Evolutionary conservation across 2,888 invertebrate species (phyloP).

Genomic region (Tetramorium bicarinatum): DNA sequence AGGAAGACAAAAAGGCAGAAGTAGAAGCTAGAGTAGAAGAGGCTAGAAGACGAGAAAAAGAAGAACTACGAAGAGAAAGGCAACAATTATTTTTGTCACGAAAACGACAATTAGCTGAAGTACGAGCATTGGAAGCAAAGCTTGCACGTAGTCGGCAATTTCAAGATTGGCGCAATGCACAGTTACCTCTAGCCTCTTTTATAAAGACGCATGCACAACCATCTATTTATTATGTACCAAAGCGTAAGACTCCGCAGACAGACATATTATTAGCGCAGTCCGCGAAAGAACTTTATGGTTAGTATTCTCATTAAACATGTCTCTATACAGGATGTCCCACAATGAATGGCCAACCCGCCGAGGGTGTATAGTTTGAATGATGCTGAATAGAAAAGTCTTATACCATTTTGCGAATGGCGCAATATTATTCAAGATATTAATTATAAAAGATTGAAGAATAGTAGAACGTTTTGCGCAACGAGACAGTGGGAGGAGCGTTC

Average conservation of each 20-base stretch:
- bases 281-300: slow-evolving; percentile 83
- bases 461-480: too few relatives aligned
- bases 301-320: slow-evolving; percentile 23
- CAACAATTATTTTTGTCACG: slow-evolving; percentile 94
- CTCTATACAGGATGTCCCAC: too few relatives aligned
- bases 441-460: too few relatives aligned
- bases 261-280: slow-evolving; percentile 81
- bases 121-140: slow-evolving; percentile 95
- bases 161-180: slow-evolving; percentile 94
- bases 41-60: slow-evolving; percentile 95
- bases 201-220: slow-evolving; percentile 96
- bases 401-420: too few relatives aligned
- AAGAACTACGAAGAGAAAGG: slow-evolving; percentile 93
- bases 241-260: slow-evolving; percentile 88
- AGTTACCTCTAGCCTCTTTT: slow-evolving; percentile 92
- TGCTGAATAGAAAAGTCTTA: too few relatives aligned
- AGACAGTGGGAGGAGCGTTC: too few relatives aligned
- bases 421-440: too few relatives aligned
- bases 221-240: slow-evolving; percentile 95
- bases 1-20: slow-evolving; percentile 94
- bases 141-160: slow-evolving; percentile 95
- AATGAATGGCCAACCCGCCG: too few relatives aligned
- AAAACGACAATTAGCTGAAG: slow-evolving; percentile 95
- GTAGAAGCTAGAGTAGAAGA: slow-evolving; percentile 98
- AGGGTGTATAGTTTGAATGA: too few relatives aligned